These are phyloP conservation scores for Odocoileus hemionus DNA, from an alignment of 2,113 vertebrate species.

Conservation along the genomic window DNA sequence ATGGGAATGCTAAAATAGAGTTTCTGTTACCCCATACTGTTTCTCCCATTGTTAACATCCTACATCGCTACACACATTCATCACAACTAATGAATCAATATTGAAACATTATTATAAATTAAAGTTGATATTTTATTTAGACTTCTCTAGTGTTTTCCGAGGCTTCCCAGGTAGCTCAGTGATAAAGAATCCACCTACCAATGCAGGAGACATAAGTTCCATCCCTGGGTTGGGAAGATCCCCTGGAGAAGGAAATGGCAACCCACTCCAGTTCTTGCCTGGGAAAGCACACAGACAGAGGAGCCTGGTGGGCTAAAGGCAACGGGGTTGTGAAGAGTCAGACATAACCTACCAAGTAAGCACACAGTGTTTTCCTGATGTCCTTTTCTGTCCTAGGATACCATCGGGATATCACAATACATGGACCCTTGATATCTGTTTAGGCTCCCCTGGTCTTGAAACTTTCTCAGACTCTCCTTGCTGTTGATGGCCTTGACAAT, in stretches of 20 bases:
- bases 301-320: not conserved
- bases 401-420: too few species aligned
- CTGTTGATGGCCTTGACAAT: not conserved
- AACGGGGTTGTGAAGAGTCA: not conserved
- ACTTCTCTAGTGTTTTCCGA: not conserved
- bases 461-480: not conserved
- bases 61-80: rapidly evolving
- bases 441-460: not conserved
- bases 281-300: not conserved
- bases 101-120: rapidly evolving
- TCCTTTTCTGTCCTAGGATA: not conserved
- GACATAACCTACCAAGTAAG: not conserved
- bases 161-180: not conserved
- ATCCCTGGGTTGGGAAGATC: not conserved
- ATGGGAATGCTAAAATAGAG: too few species aligned
- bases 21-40: rapidly evolving
- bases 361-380: not conserved
- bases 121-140: not conserved
- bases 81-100: too few species aligned
- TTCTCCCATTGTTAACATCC: too few species aligned
- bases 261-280: not conserved
- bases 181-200: not conserved
- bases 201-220: not conserved
- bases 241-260: not conserved
- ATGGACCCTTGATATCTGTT: rapidly evolving